phyloP scores from a whole-genome alignment of 53 echinoderm and acorn worm genomes.

The Apostichopus leukothele region DNA sequence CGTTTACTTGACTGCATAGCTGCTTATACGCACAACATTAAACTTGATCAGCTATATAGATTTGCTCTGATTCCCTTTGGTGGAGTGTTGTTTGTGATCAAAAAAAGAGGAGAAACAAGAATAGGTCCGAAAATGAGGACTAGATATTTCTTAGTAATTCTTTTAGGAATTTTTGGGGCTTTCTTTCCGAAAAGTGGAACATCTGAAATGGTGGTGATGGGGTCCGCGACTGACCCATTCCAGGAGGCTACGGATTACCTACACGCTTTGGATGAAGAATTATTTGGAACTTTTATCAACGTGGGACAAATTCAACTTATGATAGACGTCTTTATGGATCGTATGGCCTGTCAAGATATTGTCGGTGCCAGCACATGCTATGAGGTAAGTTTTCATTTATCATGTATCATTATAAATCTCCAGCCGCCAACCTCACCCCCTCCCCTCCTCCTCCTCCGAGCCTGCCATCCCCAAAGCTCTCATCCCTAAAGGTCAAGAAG shows the following conservation, averaged over 20 bases:
- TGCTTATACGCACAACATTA: background rate
- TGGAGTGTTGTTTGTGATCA: background rate
- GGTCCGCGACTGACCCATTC: constrained; percentile 5
- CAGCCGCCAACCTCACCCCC: too few relatives aligned
- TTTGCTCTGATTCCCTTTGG: background rate
- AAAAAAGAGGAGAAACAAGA: background rate
- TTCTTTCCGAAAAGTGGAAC: background rate
- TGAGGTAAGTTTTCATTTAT: background rate
- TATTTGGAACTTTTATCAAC: background rate
- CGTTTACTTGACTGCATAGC: background rate
- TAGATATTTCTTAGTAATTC: background rate
- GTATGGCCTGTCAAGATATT: background rate
- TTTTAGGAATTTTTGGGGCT: background rate
- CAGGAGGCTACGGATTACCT: constrained; percentile 25
- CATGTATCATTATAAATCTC: too few relatives aligned
- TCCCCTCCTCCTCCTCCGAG: too few relatives aligned
- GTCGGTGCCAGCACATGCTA: background rate
- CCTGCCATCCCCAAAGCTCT: too few relatives aligned
- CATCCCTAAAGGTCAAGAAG: too few relatives aligned
- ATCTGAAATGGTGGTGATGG: background rate
- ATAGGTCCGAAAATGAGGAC: background rate
- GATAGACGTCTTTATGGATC: constrained; percentile 22
- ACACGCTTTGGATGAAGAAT: constrained; percentile 15
- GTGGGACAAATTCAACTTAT: constrained; percentile 1
- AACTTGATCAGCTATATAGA: background rate